phyloP scores from a whole-genome alignment of 2,113 vertebrate species.

The Pseudorectes ferrugineus region DNA sequence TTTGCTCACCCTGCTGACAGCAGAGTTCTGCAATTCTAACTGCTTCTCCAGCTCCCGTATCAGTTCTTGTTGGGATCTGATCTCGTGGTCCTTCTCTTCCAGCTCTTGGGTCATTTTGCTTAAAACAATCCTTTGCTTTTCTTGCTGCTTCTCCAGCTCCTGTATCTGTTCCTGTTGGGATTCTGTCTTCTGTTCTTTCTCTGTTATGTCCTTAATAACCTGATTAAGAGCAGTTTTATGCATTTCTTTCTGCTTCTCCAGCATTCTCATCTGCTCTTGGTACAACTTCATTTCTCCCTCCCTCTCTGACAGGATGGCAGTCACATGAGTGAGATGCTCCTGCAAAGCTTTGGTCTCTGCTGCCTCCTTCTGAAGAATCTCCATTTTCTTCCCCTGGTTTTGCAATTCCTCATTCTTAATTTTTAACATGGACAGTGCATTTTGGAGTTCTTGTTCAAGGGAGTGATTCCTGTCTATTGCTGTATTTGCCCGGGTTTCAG shows the following conservation, averaged over 20 bases:
- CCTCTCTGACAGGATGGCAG: neutral
- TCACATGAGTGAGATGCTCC: neutral
- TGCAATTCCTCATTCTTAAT: slow-evolving; percentile 59
- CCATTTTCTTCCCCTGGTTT: slow-evolving; percentile 47
- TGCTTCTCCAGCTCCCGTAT: neutral
- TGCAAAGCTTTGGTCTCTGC: neutral
- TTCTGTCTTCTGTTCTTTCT: neutral
- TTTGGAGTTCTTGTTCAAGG: slow-evolving; percentile 68
- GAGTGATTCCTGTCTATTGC: neutral
- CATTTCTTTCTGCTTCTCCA: neutral
- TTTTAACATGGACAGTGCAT: slow-evolving; percentile 33
- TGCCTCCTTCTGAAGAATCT: slow-evolving; percentile 58
- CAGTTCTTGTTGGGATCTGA: neutral
- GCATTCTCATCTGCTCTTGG: neutral
- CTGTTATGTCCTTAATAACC: neutral
- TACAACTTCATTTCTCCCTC: neutral
- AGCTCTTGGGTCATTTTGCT: neutral
- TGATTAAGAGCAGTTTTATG: neutral
- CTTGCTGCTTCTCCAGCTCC: slow-evolving; percentile 28
- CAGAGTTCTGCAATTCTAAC: neutral
- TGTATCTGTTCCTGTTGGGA: slow-evolving; percentile 1
- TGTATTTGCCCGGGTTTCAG: slow-evolving; percentile 43
- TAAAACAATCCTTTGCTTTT: neutral
- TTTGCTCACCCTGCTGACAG: neutral
- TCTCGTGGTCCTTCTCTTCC: neutral